Percentiles rank a stretch among this genome's conserved stretches.
Evolutionary conservation across 2,888 invertebrate genomes (phyloP).

Genomic region (Aleiodes leptofemur): DNA sequence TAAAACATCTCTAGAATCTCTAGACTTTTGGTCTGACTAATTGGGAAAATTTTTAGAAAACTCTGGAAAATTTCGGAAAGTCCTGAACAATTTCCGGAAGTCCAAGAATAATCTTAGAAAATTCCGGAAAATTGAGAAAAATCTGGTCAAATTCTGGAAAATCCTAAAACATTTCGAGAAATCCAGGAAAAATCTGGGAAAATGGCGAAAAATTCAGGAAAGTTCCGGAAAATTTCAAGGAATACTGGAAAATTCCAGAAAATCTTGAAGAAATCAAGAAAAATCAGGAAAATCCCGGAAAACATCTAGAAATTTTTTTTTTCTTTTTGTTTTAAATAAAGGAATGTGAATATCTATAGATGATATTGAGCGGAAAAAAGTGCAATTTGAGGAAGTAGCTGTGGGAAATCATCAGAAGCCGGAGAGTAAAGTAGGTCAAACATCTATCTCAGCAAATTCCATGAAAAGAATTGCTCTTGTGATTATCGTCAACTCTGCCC

Average conservation of each 20-base stretch:
- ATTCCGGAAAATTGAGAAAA: not conserved
- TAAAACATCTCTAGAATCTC: too few species aligned
- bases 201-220: not conserved
- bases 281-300: too few species aligned
- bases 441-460: slow-evolving; percentile 36
- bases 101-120: not conserved
- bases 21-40: too few species aligned
- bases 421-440: slow-evolving; percentile 37
- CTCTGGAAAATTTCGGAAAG: not conserved
- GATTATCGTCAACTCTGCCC: slow-evolving; percentile 41
- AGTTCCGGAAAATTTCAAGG: too few species aligned
- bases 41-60: too few species aligned
- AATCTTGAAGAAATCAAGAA: too few species aligned
- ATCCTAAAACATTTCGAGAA: too few species aligned
- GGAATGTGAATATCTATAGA: not conserved
- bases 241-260: too few species aligned
- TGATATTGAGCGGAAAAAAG: slow-evolving; percentile 22
- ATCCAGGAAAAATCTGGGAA: too few species aligned
- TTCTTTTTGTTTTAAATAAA: too few species aligned
- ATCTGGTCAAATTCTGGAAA: too few species aligned
- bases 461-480: slow-evolving; percentile 34
- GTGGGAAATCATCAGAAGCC: slow-evolving; percentile 33
- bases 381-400: slow-evolving; percentile 27
- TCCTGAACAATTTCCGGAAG: not conserved
- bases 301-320: too few species aligned